Conservation (phyloP, 2,888 invertebrate species). For the Trichopoda pennipes region DNA sequence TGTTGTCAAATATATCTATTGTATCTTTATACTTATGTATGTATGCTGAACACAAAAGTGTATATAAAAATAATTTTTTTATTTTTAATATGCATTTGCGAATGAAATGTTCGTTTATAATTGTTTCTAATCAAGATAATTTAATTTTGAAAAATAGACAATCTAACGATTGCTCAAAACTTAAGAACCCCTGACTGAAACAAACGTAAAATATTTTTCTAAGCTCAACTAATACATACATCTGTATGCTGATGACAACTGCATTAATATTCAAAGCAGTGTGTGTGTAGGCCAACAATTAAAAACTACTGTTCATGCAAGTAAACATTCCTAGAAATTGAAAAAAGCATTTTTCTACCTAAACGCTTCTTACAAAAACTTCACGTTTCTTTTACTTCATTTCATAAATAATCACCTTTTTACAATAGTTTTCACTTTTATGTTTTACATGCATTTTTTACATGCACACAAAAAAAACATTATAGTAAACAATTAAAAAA, state of each 20-base stretch:
- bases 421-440: slow-evolving; percentile 46
- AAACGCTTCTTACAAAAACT: slow-evolving; percentile 23
- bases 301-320: slow-evolving; percentile 26
- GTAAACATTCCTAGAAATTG: neutral
- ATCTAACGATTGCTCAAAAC: neutral
- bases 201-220: neutral
- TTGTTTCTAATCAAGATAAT: too few species aligned
- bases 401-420: slow-evolving; percentile 33
- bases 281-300: slow-evolving; percentile 36
- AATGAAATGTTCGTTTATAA: too few species aligned
- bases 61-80: too few species aligned
- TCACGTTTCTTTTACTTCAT: slow-evolving; percentile 26
- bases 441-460: neutral
- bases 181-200: slow-evolving; percentile 22
- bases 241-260: neutral
- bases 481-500: neutral
- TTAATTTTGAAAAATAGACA: too few species aligned
- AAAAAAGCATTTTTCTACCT: neutral
- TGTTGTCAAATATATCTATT: too few species aligned
- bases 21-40: too few species aligned
- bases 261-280: slow-evolving; percentile 40
- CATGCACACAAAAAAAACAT: neutral
- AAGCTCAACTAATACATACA: too few species aligned
- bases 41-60: too few species aligned
- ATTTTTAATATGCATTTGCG: too few species aligned